Conservation (phyloP, 2,797 vertebrate genomes). For the Hafferia zeledoni region DNA sequence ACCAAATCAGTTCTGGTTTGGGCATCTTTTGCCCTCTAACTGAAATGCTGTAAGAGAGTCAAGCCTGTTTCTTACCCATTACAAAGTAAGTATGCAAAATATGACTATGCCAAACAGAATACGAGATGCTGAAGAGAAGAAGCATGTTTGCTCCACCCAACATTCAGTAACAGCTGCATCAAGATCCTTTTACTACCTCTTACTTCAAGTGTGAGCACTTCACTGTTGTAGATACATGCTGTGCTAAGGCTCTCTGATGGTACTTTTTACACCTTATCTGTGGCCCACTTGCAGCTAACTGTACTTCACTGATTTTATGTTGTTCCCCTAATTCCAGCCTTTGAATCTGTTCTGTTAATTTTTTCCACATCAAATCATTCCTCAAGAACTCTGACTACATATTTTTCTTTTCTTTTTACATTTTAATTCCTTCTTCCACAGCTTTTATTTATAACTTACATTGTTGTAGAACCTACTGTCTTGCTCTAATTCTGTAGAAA, state of each 20-base stretch:
- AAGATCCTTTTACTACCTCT: neutral
- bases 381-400: neutral
- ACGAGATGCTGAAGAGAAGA: neutral
- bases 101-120: neutral
- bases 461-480: neutral
- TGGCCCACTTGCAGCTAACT: neutral
- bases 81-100: neutral
- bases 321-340: neutral
- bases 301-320: neutral
- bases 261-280: neutral
- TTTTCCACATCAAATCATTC: neutral
- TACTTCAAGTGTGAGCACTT: neutral
- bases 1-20: neutral
- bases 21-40: accelerated
- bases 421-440: neutral
- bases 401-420: neutral
- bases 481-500: neutral
- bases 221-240: accelerated
- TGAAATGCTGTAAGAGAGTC: neutral
- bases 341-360: neutral
- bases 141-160: neutral
- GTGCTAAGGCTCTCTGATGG: neutral
- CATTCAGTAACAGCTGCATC: neutral
- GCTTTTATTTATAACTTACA: neutral
- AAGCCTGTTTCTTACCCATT: neutral